phyloP scores from a whole-genome alignment of 2,888 invertebrate genomes.

The Eilema griseolum region DNA sequence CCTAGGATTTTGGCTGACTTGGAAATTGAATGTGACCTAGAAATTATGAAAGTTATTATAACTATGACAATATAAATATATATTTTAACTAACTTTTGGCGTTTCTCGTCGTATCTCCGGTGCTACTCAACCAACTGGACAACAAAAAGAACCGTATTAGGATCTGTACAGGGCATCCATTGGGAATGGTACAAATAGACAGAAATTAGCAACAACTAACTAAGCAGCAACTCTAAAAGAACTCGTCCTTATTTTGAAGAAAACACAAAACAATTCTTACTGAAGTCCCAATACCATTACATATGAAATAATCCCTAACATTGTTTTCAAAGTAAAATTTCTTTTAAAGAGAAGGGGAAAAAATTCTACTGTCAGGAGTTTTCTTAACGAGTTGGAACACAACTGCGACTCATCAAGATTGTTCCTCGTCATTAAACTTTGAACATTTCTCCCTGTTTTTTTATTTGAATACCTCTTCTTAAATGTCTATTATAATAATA shows the following conservation, averaged over 20 bases:
- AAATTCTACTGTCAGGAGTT: constrained; percentile 14
- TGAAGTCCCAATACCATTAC: constrained; percentile 1
- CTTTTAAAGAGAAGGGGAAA: constrained; percentile 8
- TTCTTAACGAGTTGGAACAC: constrained; percentile 15
- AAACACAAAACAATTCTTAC: neutral
- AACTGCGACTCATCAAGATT: constrained; percentile 16
- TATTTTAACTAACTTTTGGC: no score
- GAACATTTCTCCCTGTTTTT: constrained; percentile 14
- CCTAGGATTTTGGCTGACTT: neutral
- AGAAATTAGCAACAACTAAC: no score
- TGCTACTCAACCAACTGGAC: no score
- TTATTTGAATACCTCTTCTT: constrained; percentile 8
- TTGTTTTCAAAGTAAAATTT: neutral
- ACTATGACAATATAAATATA: no score
- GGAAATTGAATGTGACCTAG: no score
- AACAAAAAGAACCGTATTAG: no score
- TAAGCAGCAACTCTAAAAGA: neutral
- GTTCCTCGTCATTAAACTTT: constrained; percentile 24
- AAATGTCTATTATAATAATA: constrained; percentile 1
- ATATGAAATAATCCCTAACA: constrained; percentile 11
- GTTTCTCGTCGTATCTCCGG: no score
- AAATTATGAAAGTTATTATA: neutral
- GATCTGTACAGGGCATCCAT: no score
- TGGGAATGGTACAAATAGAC: no score
- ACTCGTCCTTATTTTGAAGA: neutral